Conservation (phyloP, 1,140 invertebrate genomes). For the Lasaia peninsularis region DNA sequence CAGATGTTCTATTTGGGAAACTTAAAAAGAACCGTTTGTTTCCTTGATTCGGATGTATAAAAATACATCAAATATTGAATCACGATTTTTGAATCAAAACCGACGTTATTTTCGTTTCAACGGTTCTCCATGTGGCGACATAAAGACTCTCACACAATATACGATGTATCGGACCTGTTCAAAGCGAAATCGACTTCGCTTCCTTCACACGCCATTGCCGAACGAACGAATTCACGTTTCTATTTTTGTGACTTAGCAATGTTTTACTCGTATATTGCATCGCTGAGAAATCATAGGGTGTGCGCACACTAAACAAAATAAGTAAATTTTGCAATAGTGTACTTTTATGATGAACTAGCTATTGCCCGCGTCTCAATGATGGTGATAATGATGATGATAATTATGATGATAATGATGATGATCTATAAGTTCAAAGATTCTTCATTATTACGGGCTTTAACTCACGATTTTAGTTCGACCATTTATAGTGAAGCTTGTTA, state of each 20-base stretch:
- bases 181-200: constrained; percentile 22
- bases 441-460: no score
- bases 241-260: constrained; percentile 24
- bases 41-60: neutral
- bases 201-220: constrained; percentile 30
- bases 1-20: no score
- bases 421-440: no score
- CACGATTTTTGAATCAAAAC: neutral
- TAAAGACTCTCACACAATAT: constrained; percentile 25
- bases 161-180: constrained; percentile 33
- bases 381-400: no score
- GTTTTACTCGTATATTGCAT: constrained; percentile 12
- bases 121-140: neutral
- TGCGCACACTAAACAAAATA: neutral
- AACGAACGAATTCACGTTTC: constrained; percentile 24
- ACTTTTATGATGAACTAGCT: no score
- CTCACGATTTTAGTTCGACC: no score
- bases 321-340: neutral
- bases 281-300: constrained; percentile 4
- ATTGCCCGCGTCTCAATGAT: no score
- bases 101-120: no score
- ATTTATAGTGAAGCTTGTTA: no score
- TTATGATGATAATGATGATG: no score
- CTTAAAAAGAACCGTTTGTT: no score
- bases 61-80: neutral